These are phyloP conservation scores for Platycnemis pennipes DNA, from an alignment of 2,888 invertebrate genomes.

Conservation along the genomic window DNA sequence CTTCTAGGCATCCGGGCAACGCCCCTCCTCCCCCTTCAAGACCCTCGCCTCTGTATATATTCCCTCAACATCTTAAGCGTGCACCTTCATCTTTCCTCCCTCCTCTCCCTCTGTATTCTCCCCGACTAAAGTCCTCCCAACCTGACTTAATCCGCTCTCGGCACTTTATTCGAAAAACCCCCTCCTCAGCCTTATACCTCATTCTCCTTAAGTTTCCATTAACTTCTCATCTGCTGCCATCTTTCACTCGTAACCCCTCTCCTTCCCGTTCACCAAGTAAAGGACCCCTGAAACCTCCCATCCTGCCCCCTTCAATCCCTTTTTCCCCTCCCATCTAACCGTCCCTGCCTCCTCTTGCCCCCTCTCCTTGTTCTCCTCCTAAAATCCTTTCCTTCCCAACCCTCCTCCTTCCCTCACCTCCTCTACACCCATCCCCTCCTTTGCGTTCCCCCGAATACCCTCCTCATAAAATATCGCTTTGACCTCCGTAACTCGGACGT, in stretches of 20 bases:
- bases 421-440: no score
- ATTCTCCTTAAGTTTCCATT: constrained; percentile 18
- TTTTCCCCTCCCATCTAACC: not conserved
- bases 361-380: not conserved
- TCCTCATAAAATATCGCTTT: constrained; percentile 2
- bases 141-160: not conserved
- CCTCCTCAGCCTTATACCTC: not conserved
- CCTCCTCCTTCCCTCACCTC: not conserved
- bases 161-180: not conserved
- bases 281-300: not conserved
- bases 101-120: not conserved
- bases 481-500: not conserved
- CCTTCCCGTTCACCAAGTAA: not conserved
- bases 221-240: not conserved
- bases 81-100: not conserved
- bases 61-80: not conserved
- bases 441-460: not conserved
- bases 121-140: not conserved
- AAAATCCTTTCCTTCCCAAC: not conserved
- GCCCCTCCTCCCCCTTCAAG: not conserved
- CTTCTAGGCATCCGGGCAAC: not conserved
- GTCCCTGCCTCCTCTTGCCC: no score
- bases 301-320: not conserved
- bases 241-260: not conserved
- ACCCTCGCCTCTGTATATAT: not conserved